Percentiles rank a stretch among this genome's conserved stretches.
These are phyloP conservation scores for Eutrigla gurnardus DNA, from an alignment of 2,797 vertebrate genomes.

Conservation along the genomic window DNA sequence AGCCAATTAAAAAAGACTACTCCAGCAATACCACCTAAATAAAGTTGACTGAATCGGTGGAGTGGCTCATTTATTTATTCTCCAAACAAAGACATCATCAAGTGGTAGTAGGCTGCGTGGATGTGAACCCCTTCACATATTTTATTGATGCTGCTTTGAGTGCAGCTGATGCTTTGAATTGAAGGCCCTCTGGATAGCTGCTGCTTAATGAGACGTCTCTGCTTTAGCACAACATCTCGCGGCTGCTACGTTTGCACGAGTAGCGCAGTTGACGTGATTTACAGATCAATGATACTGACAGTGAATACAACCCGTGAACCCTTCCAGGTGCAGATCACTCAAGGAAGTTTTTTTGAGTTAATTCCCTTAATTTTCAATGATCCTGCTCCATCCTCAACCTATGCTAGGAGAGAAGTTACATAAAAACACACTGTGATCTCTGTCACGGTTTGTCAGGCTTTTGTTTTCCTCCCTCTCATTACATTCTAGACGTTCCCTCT, in stretches of 20 bases:
- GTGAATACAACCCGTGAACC: neutral
- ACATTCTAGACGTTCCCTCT: slow-evolving; percentile 38
- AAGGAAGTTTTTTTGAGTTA: neutral
- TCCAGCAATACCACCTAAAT: neutral
- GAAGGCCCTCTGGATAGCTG: neutral
- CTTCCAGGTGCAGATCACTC: neutral
- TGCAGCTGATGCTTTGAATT: neutral
- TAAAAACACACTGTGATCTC: neutral
- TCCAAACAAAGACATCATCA: neutral
- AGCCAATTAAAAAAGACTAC: neutral
- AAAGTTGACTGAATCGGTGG: neutral
- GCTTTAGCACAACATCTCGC: neutral
- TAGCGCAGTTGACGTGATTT: neutral
- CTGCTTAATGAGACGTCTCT: slow-evolving; percentile 5
- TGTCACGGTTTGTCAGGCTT: slow-evolving; percentile 17
- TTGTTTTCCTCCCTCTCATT: slow-evolving; percentile 40
- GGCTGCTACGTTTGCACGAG: neutral
- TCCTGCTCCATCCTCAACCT: neutral
- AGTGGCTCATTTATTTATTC: neutral
- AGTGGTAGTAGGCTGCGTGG: neutral
- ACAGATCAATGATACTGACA: neutral
- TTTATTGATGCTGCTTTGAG: neutral
- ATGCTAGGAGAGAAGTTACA: neutral
- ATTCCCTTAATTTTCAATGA: neutral
- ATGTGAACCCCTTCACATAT: neutral